These are phyloP conservation scores for Monopis laevigella DNA, from an alignment of 2,888 invertebrate genomes.

Conservation along the genomic window DNA sequence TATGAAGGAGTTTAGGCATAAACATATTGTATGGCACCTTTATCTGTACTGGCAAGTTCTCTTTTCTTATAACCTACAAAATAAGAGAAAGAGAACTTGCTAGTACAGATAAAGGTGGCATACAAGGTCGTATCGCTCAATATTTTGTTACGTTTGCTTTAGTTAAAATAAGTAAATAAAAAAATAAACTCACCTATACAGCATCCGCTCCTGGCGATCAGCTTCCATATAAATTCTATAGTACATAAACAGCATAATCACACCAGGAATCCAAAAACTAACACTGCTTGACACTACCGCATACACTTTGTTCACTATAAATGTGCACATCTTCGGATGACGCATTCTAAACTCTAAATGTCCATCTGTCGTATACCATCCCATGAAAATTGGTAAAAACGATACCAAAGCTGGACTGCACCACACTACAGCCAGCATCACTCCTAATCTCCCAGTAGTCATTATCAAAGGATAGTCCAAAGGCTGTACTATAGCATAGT, in stretches of 20 bases:
- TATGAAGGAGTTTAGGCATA: no score
- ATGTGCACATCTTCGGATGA: slow-evolving; percentile 80
- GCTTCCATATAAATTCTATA: slow-evolving; percentile 88
- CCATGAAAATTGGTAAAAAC: slow-evolving; percentile 94
- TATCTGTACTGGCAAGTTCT: no score
- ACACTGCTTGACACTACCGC: slow-evolving; percentile 90
- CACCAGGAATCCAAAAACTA: slow-evolving; percentile 93
- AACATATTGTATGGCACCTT: no score
- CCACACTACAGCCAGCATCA: slow-evolving; percentile 92
- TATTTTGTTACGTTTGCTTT: no score
- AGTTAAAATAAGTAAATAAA: no score
- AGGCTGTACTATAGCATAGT: slow-evolving; percentile 93
- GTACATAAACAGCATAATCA: slow-evolving; percentile 93
- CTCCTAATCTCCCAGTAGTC: slow-evolving; percentile 81
- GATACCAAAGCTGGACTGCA: slow-evolving; percentile 91
- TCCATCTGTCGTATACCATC: slow-evolving; percentile 91
- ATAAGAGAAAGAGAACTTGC: no score
- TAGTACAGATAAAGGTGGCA: no score
- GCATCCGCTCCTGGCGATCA: slow-evolving; percentile 83
- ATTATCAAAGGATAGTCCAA: slow-evolving; percentile 93
- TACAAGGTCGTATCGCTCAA: no score
- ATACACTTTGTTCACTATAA: slow-evolving; percentile 87
- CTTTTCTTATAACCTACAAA: no score
- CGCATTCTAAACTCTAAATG: slow-evolving; percentile 74
- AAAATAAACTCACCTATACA: slow-evolving; percentile 80